Evolutionary conservation across 1,140 invertebrate genomes (phyloP).

Genomic region (Drosophila bipectinata): DNA sequence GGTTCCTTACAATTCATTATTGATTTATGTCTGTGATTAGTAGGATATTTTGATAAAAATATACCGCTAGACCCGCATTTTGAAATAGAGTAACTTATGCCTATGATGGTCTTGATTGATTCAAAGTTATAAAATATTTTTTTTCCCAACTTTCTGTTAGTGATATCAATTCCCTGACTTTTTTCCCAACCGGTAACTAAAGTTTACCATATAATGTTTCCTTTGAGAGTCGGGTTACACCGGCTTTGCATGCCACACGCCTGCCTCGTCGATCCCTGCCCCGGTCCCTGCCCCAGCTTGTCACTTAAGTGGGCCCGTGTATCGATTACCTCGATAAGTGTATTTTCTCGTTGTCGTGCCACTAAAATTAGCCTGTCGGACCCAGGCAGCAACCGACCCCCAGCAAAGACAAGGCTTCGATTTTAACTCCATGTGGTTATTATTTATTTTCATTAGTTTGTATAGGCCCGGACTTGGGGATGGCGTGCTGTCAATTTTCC

Average conservation of each 20-base stretch:
- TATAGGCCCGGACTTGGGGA: slow-evolving; percentile 29
- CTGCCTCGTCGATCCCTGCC: slow-evolving; percentile 11
- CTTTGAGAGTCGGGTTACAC: slow-evolving; percentile 6
- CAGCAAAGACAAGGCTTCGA: slow-evolving; percentile 44
- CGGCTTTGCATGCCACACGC: slow-evolving; percentile 19
- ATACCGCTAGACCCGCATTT: background rate
- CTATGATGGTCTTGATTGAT: too few relatives aligned
- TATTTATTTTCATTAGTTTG: slow-evolving; percentile 60
- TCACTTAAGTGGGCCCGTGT: slow-evolving; percentile 22
- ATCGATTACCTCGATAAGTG: slow-evolving; percentile 61
- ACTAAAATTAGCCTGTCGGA: slow-evolving; percentile 64
- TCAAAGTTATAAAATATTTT: too few relatives aligned
- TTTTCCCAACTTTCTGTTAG: background rate
- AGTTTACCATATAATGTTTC: background rate
- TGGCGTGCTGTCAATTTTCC: slow-evolving; percentile 77
- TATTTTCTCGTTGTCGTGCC: slow-evolving; percentile 44
- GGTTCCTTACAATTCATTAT: background rate
- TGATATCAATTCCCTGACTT: background rate
- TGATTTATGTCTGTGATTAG: background rate
- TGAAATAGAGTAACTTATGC: too few relatives aligned
- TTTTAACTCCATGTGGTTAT: slow-evolving; percentile 33
- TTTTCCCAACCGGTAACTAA: background rate
- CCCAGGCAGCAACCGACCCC: slow-evolving; percentile 25
- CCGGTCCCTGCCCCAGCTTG: background rate
- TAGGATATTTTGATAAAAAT: background rate